These are phyloP conservation scores for Neodiprion pinetum DNA, from an alignment of 1,140 invertebrate genomes.

Conservation along the genomic window DNA sequence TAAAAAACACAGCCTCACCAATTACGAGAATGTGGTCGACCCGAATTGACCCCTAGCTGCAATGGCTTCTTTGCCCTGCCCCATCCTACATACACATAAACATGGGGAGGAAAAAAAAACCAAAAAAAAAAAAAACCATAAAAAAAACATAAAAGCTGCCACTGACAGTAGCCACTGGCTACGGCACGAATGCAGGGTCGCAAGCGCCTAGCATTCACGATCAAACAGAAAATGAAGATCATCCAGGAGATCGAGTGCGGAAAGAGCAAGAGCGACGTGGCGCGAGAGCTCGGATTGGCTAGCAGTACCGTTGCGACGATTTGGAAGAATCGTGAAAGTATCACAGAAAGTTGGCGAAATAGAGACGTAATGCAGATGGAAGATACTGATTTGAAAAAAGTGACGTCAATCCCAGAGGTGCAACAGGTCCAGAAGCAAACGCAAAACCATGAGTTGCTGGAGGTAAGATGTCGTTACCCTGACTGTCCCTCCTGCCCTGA, in stretches of 20 bases:
- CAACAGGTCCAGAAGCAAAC: slow-evolving; percentile 55
- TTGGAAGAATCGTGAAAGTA: slow-evolving; percentile 67
- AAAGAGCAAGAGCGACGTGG: slow-evolving; percentile 68
- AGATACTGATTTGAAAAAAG: slow-evolving; percentile 8
- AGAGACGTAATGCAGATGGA: slow-evolving; percentile 57
- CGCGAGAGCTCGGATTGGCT: slow-evolving; percentile 64
- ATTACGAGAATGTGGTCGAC: slow-evolving; percentile 5
- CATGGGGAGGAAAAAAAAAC: slow-evolving; percentile 11
- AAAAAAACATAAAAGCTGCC: slow-evolving; percentile 21
- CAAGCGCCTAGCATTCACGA: slow-evolving; percentile 68
- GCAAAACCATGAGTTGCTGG: slow-evolving; percentile 59
- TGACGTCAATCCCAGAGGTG: neutral
- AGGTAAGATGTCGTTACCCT: slow-evolving; percentile 55
- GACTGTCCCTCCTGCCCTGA: slow-evolving; percentile 6
- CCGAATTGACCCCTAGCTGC: slow-evolving; percentile 3
- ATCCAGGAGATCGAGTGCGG: slow-evolving; percentile 68
- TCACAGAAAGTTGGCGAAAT: slow-evolving; percentile 60
- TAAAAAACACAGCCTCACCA: neutral
- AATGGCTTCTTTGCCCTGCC: slow-evolving; percentile 9
- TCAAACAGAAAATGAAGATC: slow-evolving; percentile 70
- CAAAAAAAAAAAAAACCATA: neutral
- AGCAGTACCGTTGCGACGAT: slow-evolving; percentile 68
- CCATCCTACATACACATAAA: slow-evolving; percentile 28
- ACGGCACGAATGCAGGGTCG: slow-evolving; percentile 62
- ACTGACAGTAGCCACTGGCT: slow-evolving; percentile 44